Percentiles rank a stretch among this genome's conserved stretches.
These are phyloP conservation scores for Dasyornis broadbenti DNA, from an alignment of 2,113 vertebrate species.

Conservation along the genomic window DNA sequence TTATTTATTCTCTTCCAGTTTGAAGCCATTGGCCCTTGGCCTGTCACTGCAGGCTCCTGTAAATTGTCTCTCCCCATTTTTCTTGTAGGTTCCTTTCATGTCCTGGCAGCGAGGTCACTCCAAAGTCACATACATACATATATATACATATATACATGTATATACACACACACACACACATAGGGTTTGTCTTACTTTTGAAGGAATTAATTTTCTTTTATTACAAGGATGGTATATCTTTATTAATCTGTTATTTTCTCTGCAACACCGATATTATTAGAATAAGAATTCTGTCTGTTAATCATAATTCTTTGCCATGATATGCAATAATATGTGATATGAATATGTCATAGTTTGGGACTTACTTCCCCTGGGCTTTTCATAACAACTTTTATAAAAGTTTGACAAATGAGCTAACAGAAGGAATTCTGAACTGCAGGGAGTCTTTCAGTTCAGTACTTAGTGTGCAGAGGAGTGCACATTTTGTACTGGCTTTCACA, in stretches of 20 bases:
- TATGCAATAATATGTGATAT: no score
- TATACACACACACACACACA: no score
- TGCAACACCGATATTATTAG: neutral
- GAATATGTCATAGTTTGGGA: neutral
- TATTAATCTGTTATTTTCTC: neutral
- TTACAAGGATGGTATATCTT: neutral
- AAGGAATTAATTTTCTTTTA: neutral
- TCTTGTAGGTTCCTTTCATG: neutral
- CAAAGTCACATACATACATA: neutral
- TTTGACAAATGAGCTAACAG: neutral
- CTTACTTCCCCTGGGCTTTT: neutral
- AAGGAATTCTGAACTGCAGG: neutral
- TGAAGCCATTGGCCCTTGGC: neutral
- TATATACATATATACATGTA: no score
- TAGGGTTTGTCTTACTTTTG: neutral
- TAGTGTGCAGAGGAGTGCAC: neutral
- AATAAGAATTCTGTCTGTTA: neutral
- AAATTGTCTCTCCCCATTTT: neutral
- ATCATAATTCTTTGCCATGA: neutral
- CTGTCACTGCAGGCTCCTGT: neutral
- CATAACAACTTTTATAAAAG: neutral
- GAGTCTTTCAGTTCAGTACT: neutral
- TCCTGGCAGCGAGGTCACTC: neutral
- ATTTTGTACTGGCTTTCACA: neutral
- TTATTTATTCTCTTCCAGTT: neutral